Percentiles rank a stretch among this genome's conserved stretches.
These are phyloP conservation scores for Hepsetus odoe DNA, from an alignment of 2,113 vertebrate species.

Conservation along the genomic window DNA sequence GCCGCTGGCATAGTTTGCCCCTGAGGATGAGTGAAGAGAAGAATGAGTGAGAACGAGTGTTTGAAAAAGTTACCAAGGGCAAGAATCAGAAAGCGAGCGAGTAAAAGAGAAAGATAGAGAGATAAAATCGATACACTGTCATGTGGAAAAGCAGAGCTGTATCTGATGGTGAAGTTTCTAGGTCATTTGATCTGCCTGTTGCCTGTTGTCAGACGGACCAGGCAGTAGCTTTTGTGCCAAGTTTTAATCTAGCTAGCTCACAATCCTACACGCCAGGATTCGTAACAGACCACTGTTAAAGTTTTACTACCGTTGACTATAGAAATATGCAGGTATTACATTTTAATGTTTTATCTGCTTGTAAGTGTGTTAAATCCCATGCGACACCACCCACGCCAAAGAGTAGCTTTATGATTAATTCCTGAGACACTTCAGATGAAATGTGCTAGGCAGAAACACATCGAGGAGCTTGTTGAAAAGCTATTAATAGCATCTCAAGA, in stretches of 20 bases:
- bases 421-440: slow-evolving; percentile 28
- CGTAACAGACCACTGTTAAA: background rate
- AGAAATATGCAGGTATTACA: background rate
- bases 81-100: background rate
- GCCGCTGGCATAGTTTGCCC: slow-evolving; percentile 93
- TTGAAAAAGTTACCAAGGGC: background rate
- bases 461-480: slow-evolving; percentile 15
- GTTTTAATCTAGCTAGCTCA: background rate
- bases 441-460: slow-evolving; percentile 19
- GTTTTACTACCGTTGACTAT: background rate
- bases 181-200: slow-evolving; percentile 41
- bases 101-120: slow-evolving; percentile 21
- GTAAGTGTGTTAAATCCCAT: slow-evolving; percentile 12
- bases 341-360: background rate
- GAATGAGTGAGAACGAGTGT: background rate
- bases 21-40: slow-evolving; percentile 66
- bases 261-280: background rate
- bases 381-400: slow-evolving; percentile 17
- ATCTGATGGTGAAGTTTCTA: slow-evolving; percentile 29
- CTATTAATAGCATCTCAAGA: slow-evolving; percentile 44
- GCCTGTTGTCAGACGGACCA: background rate
- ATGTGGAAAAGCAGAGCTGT: slow-evolving; percentile 51
- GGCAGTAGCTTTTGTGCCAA: slow-evolving; percentile 1
- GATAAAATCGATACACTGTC: slow-evolving; percentile 67
- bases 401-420: slow-evolving; percentile 33